Evolutionary conservation across 2,888 invertebrate genomes (phyloP), one percentile per base, ranked within the genome.

Genomic region (Pherbina coryleti): DNA sequence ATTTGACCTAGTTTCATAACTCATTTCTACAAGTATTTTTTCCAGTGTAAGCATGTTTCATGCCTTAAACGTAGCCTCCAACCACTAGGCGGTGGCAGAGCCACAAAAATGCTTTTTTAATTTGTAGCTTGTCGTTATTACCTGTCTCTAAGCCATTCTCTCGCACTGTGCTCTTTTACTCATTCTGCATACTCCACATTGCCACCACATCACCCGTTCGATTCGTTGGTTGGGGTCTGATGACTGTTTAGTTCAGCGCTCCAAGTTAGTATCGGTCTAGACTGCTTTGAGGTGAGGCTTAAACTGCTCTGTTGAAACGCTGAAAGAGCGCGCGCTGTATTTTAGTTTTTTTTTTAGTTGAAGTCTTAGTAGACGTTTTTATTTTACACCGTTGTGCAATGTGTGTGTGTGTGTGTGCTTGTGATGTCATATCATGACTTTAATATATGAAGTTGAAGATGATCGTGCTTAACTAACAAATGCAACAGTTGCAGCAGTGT

Each of bases 241-340:
- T 78, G 79, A 64, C 49, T 60, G 34, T 53, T 62, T 53, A 71
- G 60, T 60, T 37, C 66, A 74, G 67, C 70, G 55, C 76, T 78
- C 60, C 49, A 78, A 77, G 75, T 81, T 78, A 82, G 82, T 82
- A 78, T 75, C 75, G 44, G 78, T 78, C 79, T 80, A 53, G 74
- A 80, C 74, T 78, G 81, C 77, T 78, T 72, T 78, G 75, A 80
- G 79, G 81, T 79, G 79, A 81, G 79, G 80, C 79, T 77, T 60
- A 60, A 64, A 69, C 67, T 66, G 72, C 64, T 70, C 34, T 44
- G 44, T 34, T 60, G 34, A 71, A 72, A 34, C 64, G n/a, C 8
- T 28, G n/a, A 70, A 70, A 14, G 14, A 22, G 57, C 60, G 31
- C 57, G 19, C 28, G 34, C 0, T 44, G 34, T 22, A 11, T 57